Evolutionary conservation across 2,888 invertebrate species (phyloP).

Genomic region (Lymantria dispar): DNA sequence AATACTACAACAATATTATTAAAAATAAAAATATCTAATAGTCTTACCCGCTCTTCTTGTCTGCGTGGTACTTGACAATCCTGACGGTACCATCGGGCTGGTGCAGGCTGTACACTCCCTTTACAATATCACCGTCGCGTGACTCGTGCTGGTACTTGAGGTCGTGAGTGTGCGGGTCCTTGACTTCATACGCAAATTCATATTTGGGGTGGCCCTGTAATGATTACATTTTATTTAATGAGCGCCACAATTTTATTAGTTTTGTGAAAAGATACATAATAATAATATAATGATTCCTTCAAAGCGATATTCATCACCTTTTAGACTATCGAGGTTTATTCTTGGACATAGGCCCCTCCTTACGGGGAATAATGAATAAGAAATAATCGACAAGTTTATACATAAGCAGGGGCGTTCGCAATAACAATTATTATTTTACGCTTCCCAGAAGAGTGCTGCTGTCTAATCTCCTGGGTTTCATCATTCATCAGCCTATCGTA

Average conservation of each 20-base stretch:
- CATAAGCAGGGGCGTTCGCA: too few species aligned
- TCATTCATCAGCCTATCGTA: too few species aligned
- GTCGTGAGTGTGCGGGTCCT: slow-evolving; percentile 73
- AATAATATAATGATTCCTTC: too few species aligned
- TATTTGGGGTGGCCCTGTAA: slow-evolving; percentile 46
- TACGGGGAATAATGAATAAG: too few species aligned
- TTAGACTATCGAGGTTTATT: background rate
- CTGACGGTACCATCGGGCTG: slow-evolving; percentile 29
- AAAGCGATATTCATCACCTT: background rate
- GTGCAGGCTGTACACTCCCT: slow-evolving; percentile 29
- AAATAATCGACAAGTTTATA: too few species aligned
- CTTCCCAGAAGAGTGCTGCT: too few species aligned
- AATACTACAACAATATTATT: too few species aligned
- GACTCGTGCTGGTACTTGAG: slow-evolving; percentile 69
- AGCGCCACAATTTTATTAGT: background rate
- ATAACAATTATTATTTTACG: too few species aligned
- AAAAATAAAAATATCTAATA: background rate
- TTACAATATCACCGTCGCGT: slow-evolving; percentile 33
- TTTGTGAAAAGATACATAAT: too few species aligned
- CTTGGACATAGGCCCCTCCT: too few species aligned
- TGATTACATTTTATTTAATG: background rate
- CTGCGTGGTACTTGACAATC: slow-evolving; percentile 24
- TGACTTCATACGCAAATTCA: slow-evolving; percentile 68
- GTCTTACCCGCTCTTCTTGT: slow-evolving; percentile 17
- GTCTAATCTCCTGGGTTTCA: too few species aligned